Evolutionary conservation across 2,113 vertebrate genomes (phyloP).

Genomic region (Promerops cafer): DNA sequence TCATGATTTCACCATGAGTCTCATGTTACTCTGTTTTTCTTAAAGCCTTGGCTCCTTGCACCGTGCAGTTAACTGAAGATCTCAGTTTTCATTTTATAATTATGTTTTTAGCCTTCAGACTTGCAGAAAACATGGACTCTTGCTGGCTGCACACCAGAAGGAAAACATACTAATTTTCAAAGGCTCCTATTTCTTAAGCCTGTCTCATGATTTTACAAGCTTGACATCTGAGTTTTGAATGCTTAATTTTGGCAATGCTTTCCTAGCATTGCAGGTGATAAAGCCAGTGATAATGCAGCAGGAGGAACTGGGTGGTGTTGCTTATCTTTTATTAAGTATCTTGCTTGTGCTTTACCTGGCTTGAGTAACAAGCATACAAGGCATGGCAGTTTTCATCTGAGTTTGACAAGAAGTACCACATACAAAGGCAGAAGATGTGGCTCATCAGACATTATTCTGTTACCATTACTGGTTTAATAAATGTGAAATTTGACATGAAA

Average conservation of each 20-base stretch:
- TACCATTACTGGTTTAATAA: background rate
- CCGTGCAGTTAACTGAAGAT: background rate
- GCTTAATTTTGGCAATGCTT: background rate
- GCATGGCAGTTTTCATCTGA: background rate
- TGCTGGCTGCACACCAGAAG: background rate
- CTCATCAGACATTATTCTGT: background rate
- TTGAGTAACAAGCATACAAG: background rate
- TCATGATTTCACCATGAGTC: background rate
- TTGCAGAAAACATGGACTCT: background rate
- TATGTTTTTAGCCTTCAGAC: background rate
- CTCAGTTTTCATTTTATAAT: constrained; percentile 26
- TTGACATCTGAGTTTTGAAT: background rate
- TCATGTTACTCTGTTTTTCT: constrained; percentile 23
- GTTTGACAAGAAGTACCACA: background rate
- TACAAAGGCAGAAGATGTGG: background rate
- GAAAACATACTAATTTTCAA: constrained; percentile 1
- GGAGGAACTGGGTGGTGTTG: background rate
- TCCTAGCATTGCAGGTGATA: background rate
- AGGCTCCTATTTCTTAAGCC: background rate
- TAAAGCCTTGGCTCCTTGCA: background rate
- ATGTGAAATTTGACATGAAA: background rate
- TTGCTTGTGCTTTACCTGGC: background rate
- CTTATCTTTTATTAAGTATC: background rate
- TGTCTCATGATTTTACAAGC: background rate
- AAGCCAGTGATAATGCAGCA: background rate